These are phyloP conservation scores for Euzetes globulus DNA, from an alignment of 2,888 invertebrate species.

Conservation along the genomic window DNA sequence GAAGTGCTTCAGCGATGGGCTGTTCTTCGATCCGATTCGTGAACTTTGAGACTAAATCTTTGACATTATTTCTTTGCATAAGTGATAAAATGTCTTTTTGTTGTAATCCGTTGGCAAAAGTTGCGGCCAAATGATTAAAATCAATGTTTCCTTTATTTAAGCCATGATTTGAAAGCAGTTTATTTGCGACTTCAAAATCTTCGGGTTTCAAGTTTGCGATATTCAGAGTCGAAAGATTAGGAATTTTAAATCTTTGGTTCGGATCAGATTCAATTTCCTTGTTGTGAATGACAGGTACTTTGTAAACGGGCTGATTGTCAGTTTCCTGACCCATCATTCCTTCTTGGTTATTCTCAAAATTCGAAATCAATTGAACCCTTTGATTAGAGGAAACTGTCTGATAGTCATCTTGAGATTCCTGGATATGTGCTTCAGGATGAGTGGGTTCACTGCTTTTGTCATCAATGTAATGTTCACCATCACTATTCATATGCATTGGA, in stretches of 20 bases:
- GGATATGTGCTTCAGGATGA: background rate
- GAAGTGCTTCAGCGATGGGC: slow-evolving; percentile 15
- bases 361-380: background rate
- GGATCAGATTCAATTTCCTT: background rate
- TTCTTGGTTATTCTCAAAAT: slow-evolving; percentile 3
- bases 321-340: background rate
- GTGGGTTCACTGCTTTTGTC: background rate
- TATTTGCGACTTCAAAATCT: slow-evolving; percentile 22
- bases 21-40: slow-evolving; percentile 1
- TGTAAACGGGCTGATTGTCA: background rate
- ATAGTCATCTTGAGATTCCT: background rate
- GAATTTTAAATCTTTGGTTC: background rate
- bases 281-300: background rate
- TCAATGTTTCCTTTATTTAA: slow-evolving; percentile 24
- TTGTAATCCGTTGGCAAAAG: slow-evolving; percentile 23
- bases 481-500: background rate
- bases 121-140: slow-evolving; percentile 16
- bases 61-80: slow-evolving; percentile 16
- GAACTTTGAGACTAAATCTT: slow-evolving; percentile 22
- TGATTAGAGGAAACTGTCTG: background rate
- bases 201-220: slow-evolving; percentile 25
- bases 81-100: slow-evolving; percentile 3
- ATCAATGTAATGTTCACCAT: background rate
- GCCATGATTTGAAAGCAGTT: slow-evolving; percentile 17
- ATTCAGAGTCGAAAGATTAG: slow-evolving; percentile 1